Percentiles rank a stretch among this genome's conserved stretches.
These are phyloP conservation scores for Ailurus styani DNA, from an alignment of 2,113 vertebrate genomes.

Conservation along the genomic window DNA sequence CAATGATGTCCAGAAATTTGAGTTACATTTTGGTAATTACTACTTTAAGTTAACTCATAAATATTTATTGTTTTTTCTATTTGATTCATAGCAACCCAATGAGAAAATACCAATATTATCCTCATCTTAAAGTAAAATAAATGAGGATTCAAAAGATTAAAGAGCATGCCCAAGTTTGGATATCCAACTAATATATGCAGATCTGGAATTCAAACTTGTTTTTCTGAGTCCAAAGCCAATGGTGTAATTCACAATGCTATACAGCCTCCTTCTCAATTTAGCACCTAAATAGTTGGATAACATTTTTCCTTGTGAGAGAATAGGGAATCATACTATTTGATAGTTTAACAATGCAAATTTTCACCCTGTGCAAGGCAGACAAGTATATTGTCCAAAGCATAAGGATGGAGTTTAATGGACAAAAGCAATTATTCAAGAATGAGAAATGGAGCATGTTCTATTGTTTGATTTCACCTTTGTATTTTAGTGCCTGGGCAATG, in stretches of 20 bases:
- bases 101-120: background rate
- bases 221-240: background rate
- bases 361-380: background rate
- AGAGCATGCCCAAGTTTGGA: background rate
- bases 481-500: background rate
- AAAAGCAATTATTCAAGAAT: background rate
- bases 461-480: background rate
- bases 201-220: background rate
- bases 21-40: background rate
- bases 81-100: slow-evolving; percentile 2
- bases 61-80: background rate
- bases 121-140: slow-evolving; percentile 29
- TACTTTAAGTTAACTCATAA: background rate
- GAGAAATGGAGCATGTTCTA: background rate
- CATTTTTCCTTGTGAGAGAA: background rate
- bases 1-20: background rate
- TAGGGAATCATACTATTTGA: background rate
- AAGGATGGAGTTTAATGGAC: background rate
- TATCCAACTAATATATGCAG: background rate
- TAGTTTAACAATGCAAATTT: background rate
- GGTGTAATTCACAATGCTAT: background rate
- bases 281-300: background rate
- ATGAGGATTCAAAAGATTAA: background rate
- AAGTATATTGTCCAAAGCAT: background rate
- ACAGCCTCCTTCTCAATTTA: background rate